A percentile compares a stretch with the other conserved stretches of the same genome.
phyloP scores from a whole-genome alignment of 2,888 invertebrate genomes.

The Dexiosoma caninum region DNA sequence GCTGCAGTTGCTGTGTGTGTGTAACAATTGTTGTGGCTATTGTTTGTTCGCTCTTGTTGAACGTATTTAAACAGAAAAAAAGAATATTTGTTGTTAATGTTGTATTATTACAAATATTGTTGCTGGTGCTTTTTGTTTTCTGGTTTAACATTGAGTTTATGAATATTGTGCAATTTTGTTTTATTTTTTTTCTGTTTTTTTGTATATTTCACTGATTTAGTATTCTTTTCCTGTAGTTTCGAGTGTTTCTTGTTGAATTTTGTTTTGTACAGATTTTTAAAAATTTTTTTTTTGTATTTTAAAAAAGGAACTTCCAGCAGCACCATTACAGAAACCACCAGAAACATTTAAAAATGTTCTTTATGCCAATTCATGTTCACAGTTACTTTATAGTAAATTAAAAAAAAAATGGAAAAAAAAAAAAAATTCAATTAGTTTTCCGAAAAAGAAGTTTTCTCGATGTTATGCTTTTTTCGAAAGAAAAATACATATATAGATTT shows the following conservation, averaged over 20 bases:
- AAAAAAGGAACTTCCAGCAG: not conserved
- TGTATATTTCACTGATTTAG: slow-evolving; percentile 55
- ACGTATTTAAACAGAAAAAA: slow-evolving; percentile 26
- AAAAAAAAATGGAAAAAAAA: too few relatives aligned
- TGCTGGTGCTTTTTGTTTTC: slow-evolving; percentile 39
- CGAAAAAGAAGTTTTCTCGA: not conserved
- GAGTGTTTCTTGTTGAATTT: slow-evolving; percentile 11
- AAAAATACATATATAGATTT: not conserved
- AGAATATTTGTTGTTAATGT: slow-evolving; percentile 51
- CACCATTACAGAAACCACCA: not conserved
- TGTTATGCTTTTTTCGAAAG: not conserved
- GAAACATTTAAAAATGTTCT: slow-evolving; percentile 39
- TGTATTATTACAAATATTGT: slow-evolving; percentile 48
- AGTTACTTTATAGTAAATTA: slow-evolving; percentile 33
- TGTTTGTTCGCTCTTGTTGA: slow-evolving; percentile 45
- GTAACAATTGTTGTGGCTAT: slow-evolving; percentile 18
- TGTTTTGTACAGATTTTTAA: not conserved
- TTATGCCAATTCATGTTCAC: slow-evolving; percentile 54
- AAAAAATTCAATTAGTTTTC: slow-evolving; percentile 20
- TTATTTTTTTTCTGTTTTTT: slow-evolving; percentile 13
- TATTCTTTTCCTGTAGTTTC: slow-evolving; percentile 57
- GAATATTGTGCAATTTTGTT: slow-evolving; percentile 59
- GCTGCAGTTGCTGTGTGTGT: not conserved
- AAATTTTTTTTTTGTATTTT: not conserved
- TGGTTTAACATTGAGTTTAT: slow-evolving; percentile 60